phyloP scores from a whole-genome alignment of 2,888 invertebrate species.

The Eupithecia abbreviata region DNA sequence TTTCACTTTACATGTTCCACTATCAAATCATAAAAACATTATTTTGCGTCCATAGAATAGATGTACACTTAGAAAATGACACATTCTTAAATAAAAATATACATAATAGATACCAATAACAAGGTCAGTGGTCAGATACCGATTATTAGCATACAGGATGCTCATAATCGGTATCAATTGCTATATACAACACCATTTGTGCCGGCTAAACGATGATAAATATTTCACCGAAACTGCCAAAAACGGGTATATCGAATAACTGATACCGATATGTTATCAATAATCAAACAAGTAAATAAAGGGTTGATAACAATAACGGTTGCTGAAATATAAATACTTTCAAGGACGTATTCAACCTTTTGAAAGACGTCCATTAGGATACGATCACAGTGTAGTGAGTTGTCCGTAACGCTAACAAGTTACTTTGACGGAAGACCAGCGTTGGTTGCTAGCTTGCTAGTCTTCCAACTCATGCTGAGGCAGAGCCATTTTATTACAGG shows the following conservation, averaged over 20 bases:
- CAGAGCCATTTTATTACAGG: too few species aligned
- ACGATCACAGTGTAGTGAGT: too few species aligned
- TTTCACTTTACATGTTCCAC: too few species aligned
- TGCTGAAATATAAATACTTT: background rate
- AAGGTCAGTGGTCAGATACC: background rate
- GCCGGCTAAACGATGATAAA: background rate
- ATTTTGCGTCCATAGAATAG: background rate
- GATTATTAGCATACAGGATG: background rate
- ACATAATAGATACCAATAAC: background rate
- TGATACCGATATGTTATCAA: slow-evolving; percentile 1
- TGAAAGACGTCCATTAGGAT: background rate
- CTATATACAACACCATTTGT: background rate
- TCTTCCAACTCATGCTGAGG: too few species aligned
- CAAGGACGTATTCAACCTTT: background rate
- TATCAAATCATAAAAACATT: background rate
- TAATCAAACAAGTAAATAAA: background rate
- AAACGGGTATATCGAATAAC: background rate
- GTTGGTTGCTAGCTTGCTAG: too few species aligned
- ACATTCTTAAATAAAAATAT: background rate
- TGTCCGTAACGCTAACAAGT: too few species aligned
- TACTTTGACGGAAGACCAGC: too few species aligned
- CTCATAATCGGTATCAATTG: background rate
- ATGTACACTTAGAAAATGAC: background rate
- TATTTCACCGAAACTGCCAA: background rate
- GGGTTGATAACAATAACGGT: background rate